Percentiles rank a stretch among this genome's conserved stretches.
Conservation (phyloP, 2,113 vertebrate genomes). For the Beaufortia kweichowensis region DNA sequence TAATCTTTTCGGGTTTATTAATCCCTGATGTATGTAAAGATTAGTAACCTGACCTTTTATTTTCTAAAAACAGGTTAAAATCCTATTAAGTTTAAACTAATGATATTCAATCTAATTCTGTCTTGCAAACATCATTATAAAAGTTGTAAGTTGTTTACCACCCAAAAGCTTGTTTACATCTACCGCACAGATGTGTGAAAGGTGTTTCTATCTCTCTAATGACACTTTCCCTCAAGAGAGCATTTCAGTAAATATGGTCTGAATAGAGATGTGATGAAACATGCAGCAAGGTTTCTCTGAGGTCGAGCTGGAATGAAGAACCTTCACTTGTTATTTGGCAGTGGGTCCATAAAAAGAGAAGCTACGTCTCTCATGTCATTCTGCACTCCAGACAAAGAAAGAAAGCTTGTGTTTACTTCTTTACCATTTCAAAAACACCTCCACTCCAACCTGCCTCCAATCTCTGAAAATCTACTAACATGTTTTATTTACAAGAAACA, state of each 20-base stretch:
- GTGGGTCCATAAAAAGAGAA: constrained; percentile 13
- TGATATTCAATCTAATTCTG: too few relatives aligned
- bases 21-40: too few relatives aligned
- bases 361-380: neutral
- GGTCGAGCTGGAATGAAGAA: neutral
- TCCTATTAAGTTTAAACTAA: too few relatives aligned
- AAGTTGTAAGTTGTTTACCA: neutral
- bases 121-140: neutral
- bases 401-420: constrained; percentile 13
- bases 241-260: constrained; percentile 27
- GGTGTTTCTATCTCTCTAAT: neutral
- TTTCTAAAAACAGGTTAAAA: too few relatives aligned
- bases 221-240: constrained; percentile 4
- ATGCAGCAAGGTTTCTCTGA: constrained; percentile 13
- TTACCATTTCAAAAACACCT: neutral
- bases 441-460: too few relatives aligned
- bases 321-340: constrained; percentile 15
- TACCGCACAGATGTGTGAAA: neutral
- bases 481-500: neutral
- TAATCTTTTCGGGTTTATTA: too few relatives aligned
- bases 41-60: too few relatives aligned
- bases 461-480: neutral
- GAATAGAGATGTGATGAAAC: constrained; percentile 1
- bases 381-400: constrained; percentile 5
- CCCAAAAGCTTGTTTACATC: neutral